phyloP scores from a whole-genome alignment of 2,113 vertebrate genomes.

The Ctenomys sociabilis region DNA sequence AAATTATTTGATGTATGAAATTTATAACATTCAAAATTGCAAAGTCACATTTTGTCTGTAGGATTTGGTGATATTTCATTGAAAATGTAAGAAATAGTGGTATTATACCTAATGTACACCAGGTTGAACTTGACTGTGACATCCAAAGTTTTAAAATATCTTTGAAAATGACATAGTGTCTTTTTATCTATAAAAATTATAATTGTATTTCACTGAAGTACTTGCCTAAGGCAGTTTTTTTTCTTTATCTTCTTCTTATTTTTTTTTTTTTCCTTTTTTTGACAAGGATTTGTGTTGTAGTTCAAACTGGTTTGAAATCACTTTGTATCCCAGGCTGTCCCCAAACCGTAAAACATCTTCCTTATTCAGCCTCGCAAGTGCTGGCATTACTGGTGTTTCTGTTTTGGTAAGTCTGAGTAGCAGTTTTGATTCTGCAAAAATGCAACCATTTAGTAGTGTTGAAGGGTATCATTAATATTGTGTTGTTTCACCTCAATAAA shows the following conservation, averaged over 20 bases:
- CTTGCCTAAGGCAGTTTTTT: background rate
- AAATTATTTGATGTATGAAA: background rate
- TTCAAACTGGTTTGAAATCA: no score
- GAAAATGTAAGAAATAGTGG: background rate
- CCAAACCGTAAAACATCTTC: no score
- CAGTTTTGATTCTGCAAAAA: slow-evolving; percentile 41
- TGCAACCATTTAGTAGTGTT: background rate
- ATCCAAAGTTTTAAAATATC: background rate
- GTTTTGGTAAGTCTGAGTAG: no score
- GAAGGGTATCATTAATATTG: background rate
- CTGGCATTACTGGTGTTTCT: no score
- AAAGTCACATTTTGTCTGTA: background rate
- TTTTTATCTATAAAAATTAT: background rate
- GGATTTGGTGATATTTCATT: background rate
- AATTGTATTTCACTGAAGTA: slow-evolving; percentile 25
- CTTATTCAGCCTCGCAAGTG: no score
- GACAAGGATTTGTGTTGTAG: no score
- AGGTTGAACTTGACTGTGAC: background rate
- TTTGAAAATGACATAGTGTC: background rate
- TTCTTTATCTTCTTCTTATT: no score
- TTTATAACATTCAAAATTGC: slow-evolving; percentile 7
- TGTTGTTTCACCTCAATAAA: background rate
- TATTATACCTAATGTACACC: slow-evolving; percentile 8
- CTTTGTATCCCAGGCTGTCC: no score
- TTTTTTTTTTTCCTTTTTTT: no score